Conservation (phyloP, 1,140 invertebrate species). For the Calephelis virginiensis region DNA sequence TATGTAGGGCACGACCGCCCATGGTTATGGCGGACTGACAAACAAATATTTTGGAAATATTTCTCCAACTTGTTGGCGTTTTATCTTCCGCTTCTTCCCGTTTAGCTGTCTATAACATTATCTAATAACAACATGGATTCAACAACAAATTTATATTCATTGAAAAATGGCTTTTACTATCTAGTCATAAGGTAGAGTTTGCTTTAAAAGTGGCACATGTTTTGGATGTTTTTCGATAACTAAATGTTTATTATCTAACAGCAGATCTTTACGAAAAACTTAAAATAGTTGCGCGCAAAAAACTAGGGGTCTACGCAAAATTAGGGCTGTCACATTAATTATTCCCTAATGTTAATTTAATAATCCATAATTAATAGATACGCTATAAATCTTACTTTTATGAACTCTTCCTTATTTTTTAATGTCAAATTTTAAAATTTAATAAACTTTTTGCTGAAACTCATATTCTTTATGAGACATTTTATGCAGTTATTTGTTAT, state of each 20-base stretch:
- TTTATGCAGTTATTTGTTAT: not conserved
- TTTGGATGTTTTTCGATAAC: conserved; percentile 27
- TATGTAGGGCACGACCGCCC: conserved; percentile 35
- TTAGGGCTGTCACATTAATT: conserved; percentile 63
- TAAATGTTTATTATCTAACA: conserved; percentile 60
- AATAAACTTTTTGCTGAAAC: conserved; percentile 5
- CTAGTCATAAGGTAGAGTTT: conserved; percentile 23
- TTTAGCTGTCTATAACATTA: conserved; percentile 60
- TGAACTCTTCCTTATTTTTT: conserved; percentile 14
- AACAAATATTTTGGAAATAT: conserved; percentile 78
- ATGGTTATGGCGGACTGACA: conserved; percentile 54
- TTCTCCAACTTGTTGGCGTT: conserved; percentile 75
- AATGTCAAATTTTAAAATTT: not conserved
- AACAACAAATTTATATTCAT: not conserved
- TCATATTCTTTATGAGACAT: not conserved
- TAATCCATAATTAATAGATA: conserved; percentile 30
- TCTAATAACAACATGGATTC: not conserved
- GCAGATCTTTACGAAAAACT: conserved; percentile 73
- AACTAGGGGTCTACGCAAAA: conserved; percentile 40
- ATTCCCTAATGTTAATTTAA: conserved; percentile 41
- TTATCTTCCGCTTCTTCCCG: conserved; percentile 76
- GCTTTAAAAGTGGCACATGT: not conserved
- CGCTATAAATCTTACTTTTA: conserved; percentile 5
- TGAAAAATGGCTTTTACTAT: not conserved
- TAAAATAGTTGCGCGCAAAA: conserved; percentile 70